phyloP scores from a whole-genome alignment of 2,113 vertebrate genomes.

The Elachura formosa region DNA sequence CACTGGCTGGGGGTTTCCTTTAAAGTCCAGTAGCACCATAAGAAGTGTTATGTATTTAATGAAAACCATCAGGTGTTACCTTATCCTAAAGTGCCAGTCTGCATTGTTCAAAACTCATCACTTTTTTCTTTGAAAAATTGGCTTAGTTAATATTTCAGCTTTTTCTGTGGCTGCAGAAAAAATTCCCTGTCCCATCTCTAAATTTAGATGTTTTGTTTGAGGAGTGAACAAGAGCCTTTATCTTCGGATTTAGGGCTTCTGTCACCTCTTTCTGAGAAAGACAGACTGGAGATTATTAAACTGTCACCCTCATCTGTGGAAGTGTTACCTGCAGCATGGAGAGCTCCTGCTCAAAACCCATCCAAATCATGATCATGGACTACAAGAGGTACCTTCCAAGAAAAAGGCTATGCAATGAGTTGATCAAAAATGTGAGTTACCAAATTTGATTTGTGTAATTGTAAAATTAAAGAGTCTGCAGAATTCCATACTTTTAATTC shows the following conservation, averaged over 20 bases:
- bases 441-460: background rate
- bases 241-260: background rate
- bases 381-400: background rate
- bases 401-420: background rate
- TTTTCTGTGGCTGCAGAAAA: background rate
- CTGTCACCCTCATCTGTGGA: background rate
- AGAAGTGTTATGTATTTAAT: background rate
- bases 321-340: background rate
- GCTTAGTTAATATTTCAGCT: background rate
- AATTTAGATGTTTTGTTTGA: background rate
- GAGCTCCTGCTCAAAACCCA: background rate
- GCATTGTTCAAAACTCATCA: background rate
- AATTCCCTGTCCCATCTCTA: background rate
- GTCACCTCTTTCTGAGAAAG: background rate
- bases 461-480: background rate
- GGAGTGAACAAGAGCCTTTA: background rate
- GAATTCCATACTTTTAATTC: background rate
- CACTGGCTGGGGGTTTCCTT: background rate
- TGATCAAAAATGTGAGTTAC: background rate
- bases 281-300: background rate
- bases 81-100: background rate
- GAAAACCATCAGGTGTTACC: background rate
- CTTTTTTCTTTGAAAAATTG: background rate
- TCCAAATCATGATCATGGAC: background rate
- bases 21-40: background rate